phyloP scores from a whole-genome alignment of 2,797 vertebrate species.

The Phoxinus dragarum region DNA sequence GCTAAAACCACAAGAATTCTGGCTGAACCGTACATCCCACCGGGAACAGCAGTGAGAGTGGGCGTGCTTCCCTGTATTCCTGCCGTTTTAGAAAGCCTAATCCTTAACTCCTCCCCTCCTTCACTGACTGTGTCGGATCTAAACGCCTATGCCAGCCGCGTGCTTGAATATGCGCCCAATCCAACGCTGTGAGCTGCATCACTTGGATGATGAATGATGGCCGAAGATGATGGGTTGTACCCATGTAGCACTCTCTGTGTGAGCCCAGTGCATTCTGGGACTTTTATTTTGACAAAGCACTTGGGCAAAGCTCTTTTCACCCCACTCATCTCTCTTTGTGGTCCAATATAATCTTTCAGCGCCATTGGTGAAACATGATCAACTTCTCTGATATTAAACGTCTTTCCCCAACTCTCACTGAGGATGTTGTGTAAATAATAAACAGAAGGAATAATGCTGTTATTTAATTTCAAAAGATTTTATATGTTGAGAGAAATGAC shows the following conservation, averaged over 20 bases:
- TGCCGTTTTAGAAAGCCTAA: constrained; percentile 40
- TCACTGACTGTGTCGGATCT: constrained; percentile 63
- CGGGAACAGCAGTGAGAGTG: constrained; percentile 68
- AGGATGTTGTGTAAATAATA: constrained; percentile 75
- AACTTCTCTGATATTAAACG: constrained; percentile 53
- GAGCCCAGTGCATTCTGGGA: constrained; percentile 55
- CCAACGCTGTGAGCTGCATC: constrained; percentile 48
- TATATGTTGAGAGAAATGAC: constrained; percentile 61
- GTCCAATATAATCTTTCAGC: constrained; percentile 61
- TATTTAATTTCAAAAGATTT: constrained; percentile 75
- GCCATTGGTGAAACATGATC: constrained; percentile 55
- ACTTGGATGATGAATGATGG: constrained; percentile 31
- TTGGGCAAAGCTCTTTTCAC: constrained; percentile 60
- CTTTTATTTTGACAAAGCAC: constrained; percentile 65
- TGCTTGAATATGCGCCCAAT: constrained; percentile 27
- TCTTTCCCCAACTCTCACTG: constrained; percentile 59
- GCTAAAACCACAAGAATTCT: constrained; percentile 72
- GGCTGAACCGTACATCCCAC: constrained; percentile 50
- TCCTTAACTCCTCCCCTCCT: constrained; percentile 47
- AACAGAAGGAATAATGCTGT: constrained; percentile 71
- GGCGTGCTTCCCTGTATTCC: constrained; percentile 44
- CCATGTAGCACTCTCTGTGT: constrained; percentile 53
- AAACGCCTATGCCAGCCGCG: constrained; percentile 39
- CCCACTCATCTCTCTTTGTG: constrained; percentile 11
- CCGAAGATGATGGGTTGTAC: constrained; percentile 45